Conservation (phyloP, 2,113 vertebrate genomes). For the Bothrops jararaca region DNA sequence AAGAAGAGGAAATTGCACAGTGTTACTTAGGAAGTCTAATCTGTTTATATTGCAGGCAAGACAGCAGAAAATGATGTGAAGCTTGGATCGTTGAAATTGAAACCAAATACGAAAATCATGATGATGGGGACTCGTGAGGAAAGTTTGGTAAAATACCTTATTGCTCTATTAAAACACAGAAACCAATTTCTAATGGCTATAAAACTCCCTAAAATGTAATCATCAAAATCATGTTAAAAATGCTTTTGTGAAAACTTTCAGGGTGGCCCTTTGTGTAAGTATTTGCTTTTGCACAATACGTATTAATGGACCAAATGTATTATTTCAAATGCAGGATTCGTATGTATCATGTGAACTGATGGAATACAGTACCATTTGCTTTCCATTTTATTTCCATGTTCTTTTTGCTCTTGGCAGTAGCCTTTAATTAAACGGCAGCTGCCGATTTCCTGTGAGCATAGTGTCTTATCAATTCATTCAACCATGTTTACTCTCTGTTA, state of each 20-base stretch:
- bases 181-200: neutral
- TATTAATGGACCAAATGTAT: neutral
- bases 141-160: conserved; percentile 84
- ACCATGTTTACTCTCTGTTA: neutral
- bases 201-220: neutral
- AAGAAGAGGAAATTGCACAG: conserved; percentile 19
- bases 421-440: neutral
- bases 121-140: conserved; percentile 99
- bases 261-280: neutral
- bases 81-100: conserved; percentile 92
- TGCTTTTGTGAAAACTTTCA: neutral
- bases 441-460: neutral
- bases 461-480: neutral
- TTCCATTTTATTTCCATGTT: neutral
- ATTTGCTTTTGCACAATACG: neutral
- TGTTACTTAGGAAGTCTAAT: conserved; percentile 52
- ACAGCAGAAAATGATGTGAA: conserved; percentile 94
- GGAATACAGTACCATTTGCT: neutral
- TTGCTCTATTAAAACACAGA: conserved; percentile 33
- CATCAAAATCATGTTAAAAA: neutral
- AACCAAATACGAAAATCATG: conserved; percentile 99
- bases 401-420: neutral
- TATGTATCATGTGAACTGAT: neutral
- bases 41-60: conserved; percentile 81
- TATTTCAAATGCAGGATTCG: neutral